A percentile compares a stretch with the other conserved stretches of the same genome.
Evolutionary conservation across 1,140 invertebrate species (phyloP).

Genomic region (Sitophilus oryzae): DNA sequence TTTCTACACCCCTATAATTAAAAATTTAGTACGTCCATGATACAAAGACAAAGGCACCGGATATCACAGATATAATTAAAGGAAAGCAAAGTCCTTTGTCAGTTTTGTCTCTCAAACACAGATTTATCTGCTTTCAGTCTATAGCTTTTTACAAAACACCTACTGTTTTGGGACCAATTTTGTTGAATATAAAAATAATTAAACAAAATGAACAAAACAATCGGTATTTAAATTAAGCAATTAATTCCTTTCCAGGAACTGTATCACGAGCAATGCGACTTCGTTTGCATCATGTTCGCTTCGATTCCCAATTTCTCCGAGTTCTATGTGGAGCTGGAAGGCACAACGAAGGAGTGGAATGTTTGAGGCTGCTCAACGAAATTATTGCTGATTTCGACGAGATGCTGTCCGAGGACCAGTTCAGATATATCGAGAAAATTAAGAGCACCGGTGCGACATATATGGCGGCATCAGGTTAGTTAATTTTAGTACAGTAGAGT

Average conservation of each 20-base stretch:
- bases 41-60: no score
- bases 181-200: no score
- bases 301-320: slow-evolving; percentile 96
- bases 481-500: not conserved
- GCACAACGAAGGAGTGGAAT: slow-evolving; percentile 92
- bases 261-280: slow-evolving; percentile 93
- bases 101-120: no score
- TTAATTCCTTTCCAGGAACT: slow-evolving; percentile 72
- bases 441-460: slow-evolving; percentile 95
- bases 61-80: no score
- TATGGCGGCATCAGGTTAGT: slow-evolving; percentile 88
- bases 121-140: no score
- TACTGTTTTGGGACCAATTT: no score
- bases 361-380: slow-evolving; percentile 88
- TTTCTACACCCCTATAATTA: no score
- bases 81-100: no score
- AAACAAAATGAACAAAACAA: no score
- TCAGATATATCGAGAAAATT: slow-evolving; percentile 93
- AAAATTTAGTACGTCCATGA: no score
- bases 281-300: slow-evolving; percentile 91
- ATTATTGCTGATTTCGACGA: slow-evolving; percentile 97
- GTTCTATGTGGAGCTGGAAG: slow-evolving; percentile 92
- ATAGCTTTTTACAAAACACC: no score
- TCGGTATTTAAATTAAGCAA: no score
- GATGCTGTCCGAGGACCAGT: slow-evolving; percentile 76